These are phyloP conservation scores for Dendrocincla fuliginosa DNA, from an alignment of 2,797 vertebrate species.

Conservation along the genomic window DNA sequence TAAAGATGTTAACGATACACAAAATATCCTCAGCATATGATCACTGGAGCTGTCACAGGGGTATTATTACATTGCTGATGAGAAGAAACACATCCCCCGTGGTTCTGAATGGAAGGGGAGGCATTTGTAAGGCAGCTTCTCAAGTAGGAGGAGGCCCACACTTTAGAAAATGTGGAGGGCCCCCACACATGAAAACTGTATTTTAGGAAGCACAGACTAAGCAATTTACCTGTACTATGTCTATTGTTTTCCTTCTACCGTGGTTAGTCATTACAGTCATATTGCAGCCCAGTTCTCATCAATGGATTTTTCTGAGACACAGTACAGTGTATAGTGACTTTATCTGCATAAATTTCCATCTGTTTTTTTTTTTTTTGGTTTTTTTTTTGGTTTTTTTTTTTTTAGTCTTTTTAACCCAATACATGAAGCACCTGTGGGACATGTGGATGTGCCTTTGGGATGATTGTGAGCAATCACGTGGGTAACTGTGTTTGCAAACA, in stretches of 20 bases:
- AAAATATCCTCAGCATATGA: conserved; percentile 23
- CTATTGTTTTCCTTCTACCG: not conserved
- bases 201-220: not conserved
- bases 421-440: not conserved
- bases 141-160: not conserved
- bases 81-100: not conserved
- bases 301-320: not conserved
- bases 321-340: not conserved
- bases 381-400: not conserved
- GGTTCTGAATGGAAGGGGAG: not conserved
- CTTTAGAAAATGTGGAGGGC: not conserved
- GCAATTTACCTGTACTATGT: not conserved
- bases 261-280: not conserved
- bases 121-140: not conserved
- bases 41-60: not conserved
- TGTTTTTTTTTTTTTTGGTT: too few species aligned
- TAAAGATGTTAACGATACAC: conserved; percentile 32
- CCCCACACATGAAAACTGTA: not conserved
- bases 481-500: not conserved
- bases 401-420: not conserved
- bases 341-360: not conserved
- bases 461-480: not conserved
- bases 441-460: not conserved
- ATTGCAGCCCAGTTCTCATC: not conserved
- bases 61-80: conserved; percentile 27